A percentile compares a stretch with the other conserved stretches of the same genome.
Conservation (phyloP, 2,888 invertebrate genomes). For the Erynnis tages region DNA sequence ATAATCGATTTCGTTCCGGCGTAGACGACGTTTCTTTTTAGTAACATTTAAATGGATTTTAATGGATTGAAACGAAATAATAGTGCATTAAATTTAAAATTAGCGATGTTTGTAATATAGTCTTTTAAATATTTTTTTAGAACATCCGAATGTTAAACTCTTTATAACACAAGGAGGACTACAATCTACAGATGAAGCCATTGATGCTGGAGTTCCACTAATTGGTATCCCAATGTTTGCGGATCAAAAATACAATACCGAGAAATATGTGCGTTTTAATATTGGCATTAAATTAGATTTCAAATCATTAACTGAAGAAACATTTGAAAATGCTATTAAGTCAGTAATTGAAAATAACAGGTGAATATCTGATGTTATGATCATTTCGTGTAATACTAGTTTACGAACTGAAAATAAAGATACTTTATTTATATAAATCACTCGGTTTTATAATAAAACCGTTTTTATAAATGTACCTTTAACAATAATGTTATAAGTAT, state of each 20-base stretch:
- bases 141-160: slow-evolving; percentile 61
- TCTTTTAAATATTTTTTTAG: slow-evolving; percentile 36
- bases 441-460: too few species aligned
- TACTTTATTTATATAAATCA: too few species aligned
- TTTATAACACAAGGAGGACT: slow-evolving; percentile 64
- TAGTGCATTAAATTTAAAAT: not conserved
- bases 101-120: slow-evolving; percentile 16
- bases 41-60: not conserved
- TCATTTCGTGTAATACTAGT: too few species aligned
- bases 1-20: too few species aligned
- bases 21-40: too few species aligned
- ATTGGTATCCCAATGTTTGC: slow-evolving; percentile 57
- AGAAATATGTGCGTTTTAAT: slow-evolving; percentile 40
- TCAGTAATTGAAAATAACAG: not conserved
- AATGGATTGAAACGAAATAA: too few species aligned
- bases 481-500: too few species aligned
- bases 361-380: too few species aligned
- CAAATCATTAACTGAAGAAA: slow-evolving; percentile 40
- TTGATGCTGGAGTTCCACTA: slow-evolving; percentile 54
- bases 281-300: slow-evolving; percentile 47
- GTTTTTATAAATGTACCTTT: too few species aligned
- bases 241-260: slow-evolving; percentile 59
- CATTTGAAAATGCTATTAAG: slow-evolving; percentile 32
- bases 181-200: slow-evolving; percentile 64
- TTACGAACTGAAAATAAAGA: too few species aligned